Conservation (phyloP, 2,113 vertebrate species). For the Sula dactylatra region DNA sequence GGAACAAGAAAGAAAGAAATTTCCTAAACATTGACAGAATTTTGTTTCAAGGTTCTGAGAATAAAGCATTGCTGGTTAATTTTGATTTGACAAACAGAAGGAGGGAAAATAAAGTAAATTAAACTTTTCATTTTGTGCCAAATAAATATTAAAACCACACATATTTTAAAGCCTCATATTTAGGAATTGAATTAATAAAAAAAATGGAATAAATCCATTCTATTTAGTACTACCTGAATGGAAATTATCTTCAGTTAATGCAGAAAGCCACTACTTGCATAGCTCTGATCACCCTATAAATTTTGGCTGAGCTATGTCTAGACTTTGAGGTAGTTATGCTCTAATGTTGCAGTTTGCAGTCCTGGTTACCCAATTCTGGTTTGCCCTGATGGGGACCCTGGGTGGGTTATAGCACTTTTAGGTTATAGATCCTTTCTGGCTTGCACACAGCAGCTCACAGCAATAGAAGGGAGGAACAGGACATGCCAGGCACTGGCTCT, state of each 20-base stretch:
- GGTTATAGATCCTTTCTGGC: not conserved
- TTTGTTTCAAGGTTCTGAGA: not conserved
- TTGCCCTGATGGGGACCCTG: not conserved
- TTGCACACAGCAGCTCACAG: accelerated
- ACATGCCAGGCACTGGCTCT: not conserved
- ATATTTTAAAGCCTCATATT: not conserved
- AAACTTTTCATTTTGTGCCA: not conserved
- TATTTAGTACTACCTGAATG: not conserved
- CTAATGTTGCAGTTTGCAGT: not conserved
- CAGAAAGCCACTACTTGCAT: not conserved
- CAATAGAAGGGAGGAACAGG: not conserved
- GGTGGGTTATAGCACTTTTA: accelerated
- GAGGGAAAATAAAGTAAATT: not conserved
- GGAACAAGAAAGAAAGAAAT: not conserved
- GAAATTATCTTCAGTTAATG: not conserved
- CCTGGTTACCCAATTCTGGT: not conserved
- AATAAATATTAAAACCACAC: not conserved
- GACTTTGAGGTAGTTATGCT: not conserved
- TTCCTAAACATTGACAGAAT: not conserved
- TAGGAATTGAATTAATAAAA: not conserved
- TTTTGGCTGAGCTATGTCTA: not conserved
- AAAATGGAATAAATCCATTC: not conserved
- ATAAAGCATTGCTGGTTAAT: not conserved
- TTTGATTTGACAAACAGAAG: not conserved
- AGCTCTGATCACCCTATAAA: not conserved